A percentile compares a stretch with the other conserved stretches of the same genome.
Conservation (phyloP, 2,113 vertebrate species). For the Peucedramus taeniatus region DNA sequence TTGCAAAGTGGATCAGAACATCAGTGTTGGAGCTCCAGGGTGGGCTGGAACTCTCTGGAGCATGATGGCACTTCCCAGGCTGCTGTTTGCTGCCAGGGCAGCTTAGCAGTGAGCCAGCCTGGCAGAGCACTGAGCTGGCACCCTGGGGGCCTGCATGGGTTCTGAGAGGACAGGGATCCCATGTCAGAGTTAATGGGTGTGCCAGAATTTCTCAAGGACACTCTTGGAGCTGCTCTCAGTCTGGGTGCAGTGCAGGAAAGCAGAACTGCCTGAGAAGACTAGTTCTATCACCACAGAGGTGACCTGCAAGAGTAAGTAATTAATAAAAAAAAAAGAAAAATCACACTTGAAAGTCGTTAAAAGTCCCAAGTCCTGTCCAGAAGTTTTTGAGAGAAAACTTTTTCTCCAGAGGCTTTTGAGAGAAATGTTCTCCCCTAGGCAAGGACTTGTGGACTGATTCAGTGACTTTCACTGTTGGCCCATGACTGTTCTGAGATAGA, state of each 20-base stretch:
- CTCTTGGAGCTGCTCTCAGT: neutral
- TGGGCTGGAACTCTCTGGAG: neutral
- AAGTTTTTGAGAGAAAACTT: neutral
- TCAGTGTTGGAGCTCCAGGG: neutral
- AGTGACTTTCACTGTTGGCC: neutral
- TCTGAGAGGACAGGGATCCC: neutral
- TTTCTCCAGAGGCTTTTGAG: neutral
- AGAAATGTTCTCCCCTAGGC: neutral
- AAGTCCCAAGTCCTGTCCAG: neutral
- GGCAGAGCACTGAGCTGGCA: neutral
- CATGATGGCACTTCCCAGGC: neutral
- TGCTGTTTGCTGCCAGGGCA: neutral
- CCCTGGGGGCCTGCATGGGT: neutral
- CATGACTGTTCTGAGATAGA: neutral
- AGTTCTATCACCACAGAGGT: neutral
- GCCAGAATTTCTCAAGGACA: neutral
- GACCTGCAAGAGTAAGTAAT: neutral
- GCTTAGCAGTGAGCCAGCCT: neutral
- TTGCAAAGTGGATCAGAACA: neutral
- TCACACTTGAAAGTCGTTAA: neutral
- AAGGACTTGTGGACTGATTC: neutral
- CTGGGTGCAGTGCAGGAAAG: neutral
- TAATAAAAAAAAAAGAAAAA: neutral
- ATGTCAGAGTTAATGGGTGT: rapidly evolving
- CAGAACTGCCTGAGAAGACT: neutral